A percentile compares a stretch with the other conserved stretches of the same genome.
These are phyloP conservation scores for Thecocarcelia acutangulata DNA, from an alignment of 2,888 invertebrate genomes.

Conservation along the genomic window DNA sequence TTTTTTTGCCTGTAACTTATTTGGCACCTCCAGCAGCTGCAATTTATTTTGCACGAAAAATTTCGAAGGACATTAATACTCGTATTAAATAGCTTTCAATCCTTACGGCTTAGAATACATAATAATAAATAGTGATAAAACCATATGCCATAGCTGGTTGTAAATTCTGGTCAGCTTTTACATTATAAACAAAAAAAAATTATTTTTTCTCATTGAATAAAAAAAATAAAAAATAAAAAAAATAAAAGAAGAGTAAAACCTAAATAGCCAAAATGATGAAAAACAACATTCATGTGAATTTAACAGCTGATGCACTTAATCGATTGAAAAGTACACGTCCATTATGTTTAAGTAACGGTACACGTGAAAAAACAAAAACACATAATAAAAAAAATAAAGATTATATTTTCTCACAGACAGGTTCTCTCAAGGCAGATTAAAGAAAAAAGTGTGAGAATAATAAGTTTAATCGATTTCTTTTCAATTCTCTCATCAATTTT, in stretches of 20 bases:
- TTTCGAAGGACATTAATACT: conserved; percentile 26
- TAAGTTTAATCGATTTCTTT: no score
- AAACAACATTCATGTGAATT: conserved; percentile 32
- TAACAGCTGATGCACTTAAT: conserved; percentile 46
- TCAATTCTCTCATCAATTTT: no score
- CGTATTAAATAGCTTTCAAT: conserved; percentile 20
- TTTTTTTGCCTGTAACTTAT: not conserved
- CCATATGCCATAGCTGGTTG: conserved; percentile 8
- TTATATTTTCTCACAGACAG: no score
- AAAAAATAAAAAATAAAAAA: not conserved
- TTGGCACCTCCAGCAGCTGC: not conserved
- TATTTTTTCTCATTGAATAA: conserved; percentile 12
- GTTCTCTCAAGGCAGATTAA: no score
- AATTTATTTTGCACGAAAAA: not conserved
- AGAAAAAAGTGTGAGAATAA: no score
- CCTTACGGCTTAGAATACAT: conserved; percentile 17
- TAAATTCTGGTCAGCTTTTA: conserved; percentile 48
- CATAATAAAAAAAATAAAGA: not conserved
- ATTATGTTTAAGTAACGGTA: conserved; percentile 2
- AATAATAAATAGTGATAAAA: conserved; percentile 28
- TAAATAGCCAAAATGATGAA: conserved; percentile 6
- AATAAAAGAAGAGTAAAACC: not conserved
- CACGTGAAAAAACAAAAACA: not conserved
- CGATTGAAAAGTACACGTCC: conserved; percentile 18
- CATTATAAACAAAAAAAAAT: conserved; percentile 19